Base-by-base conservation (phyloP, 1,140 invertebrate species). In the Zophobas morio region DNA sequence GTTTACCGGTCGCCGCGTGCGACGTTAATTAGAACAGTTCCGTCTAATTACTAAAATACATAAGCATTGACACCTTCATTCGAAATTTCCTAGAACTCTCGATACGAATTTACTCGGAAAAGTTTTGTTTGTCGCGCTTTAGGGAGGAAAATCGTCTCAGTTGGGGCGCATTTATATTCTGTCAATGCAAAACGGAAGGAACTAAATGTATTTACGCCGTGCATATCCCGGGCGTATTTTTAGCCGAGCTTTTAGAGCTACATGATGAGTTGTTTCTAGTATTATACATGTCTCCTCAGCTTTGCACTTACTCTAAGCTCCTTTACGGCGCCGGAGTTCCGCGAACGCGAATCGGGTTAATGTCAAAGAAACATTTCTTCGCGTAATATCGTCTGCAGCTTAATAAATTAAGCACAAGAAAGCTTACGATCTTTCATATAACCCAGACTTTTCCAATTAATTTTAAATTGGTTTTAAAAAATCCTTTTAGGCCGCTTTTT, bases 41-140 rank as follows among this genome's bases (percentile, higher is more conserved):
- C 54, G 36, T 63, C 70, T 78, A 74, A 78, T 78, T 78, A 49
- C 70, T 78, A 78, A 66, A 74, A 66, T 56, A 78, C 76, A 78
- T 71, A 78, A 56, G 47, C 47, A 74, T 66, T 66, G 75, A 76
- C 75, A 76, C 63, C 75, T 72, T 39, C 75, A 56, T 71, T 42
- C 36, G 75, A 76, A 70, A 63, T 20, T 60, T 75, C 54, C 20
- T 6, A 40, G 54, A 56, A 75, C 39, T 46, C 35, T 72, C 33
- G 37, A 37, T 51, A 46, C 20, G 60, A 66, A 42, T 66, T 66
- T 42, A 66, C 37, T n/a, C 36, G 20, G 60, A 66, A 66, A 66
- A 66, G 60, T 66, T 66, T 42, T 66, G 60, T 66, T 66, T 66
- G 60, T 42, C 39, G 2, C 42, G 8, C 32, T 66, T 20, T 32